phyloP scores from a whole-genome alignment of 2,797 vertebrate species.

The Sardinella longiceps region DNA sequence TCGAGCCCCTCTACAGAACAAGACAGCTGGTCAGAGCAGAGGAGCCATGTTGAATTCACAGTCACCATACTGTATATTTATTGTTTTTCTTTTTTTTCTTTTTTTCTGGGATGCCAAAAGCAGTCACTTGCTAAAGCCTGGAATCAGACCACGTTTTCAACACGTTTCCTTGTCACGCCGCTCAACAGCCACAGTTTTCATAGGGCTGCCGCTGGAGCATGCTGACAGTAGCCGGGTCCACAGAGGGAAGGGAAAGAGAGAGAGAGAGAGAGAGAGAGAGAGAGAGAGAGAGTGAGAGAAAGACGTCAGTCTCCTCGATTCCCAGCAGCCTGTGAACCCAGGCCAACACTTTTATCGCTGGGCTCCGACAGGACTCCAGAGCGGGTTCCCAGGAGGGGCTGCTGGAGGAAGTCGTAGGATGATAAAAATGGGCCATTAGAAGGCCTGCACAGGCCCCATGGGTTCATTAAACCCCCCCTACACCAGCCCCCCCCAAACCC shows the following conservation, averaged over 20 bases:
- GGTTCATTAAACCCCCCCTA: constrained; percentile 72
- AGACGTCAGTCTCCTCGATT: constrained; percentile 58
- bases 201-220: neutral
- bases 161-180: neutral
- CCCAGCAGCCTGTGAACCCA: constrained; percentile 80
- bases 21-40: neutral
- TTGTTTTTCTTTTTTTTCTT: constrained; percentile 28
- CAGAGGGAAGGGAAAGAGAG: constrained; percentile 20
- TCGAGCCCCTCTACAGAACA: too few species aligned
- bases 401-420: constrained; percentile 83
- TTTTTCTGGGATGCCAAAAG: neutral
- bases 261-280: neutral
- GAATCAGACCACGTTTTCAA: constrained; percentile 8
- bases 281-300: constrained; percentile 5
- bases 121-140: neutral
- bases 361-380: constrained; percentile 72
- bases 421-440: constrained; percentile 82
- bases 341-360: constrained; percentile 79
- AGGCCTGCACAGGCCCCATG: constrained; percentile 75
- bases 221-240: constrained; percentile 9
- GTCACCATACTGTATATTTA: constrained; percentile 19
- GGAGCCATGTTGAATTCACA: neutral
- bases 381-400: constrained; percentile 77
- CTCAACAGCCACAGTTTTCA: neutral
- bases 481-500: constrained; percentile 33